phyloP scores from a whole-genome alignment of 2,888 invertebrate genomes.

The Folsomia manolachei region DNA sequence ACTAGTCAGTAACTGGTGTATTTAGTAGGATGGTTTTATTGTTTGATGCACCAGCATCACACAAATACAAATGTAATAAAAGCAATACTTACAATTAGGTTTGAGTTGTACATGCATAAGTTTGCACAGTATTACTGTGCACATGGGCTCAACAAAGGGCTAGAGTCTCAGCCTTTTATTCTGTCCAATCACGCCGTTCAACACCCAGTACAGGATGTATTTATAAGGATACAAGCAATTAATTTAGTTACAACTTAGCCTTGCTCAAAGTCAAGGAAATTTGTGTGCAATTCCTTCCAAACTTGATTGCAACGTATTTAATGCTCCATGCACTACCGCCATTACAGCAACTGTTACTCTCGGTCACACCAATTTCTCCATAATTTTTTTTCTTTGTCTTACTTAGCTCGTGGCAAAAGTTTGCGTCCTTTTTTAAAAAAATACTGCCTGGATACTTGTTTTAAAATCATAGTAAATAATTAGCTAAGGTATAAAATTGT shows the following conservation, averaged over 20 bases:
- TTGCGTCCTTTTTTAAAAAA: too few relatives aligned
- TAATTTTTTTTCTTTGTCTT: too few relatives aligned
- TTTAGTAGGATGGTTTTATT: too few relatives aligned
- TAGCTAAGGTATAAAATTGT: neutral
- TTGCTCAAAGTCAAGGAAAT: conserved; percentile 17
- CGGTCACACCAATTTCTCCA: too few relatives aligned
- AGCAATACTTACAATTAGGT: too few relatives aligned
- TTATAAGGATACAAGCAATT: conserved; percentile 5
- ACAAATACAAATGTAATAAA: too few relatives aligned
- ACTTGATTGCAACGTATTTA: neutral
- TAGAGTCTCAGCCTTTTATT: neutral
- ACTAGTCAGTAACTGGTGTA: too few relatives aligned
- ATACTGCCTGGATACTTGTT: too few relatives aligned
- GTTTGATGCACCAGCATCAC: too few relatives aligned
- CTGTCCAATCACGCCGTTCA: neutral
- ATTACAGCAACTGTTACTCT: neutral
- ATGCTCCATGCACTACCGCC: neutral
- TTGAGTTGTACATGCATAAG: neutral
- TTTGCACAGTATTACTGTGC: neutral
- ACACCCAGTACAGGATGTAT: neutral
- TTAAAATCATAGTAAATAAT: neutral
- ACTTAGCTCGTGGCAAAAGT: too few relatives aligned
- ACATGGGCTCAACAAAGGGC: neutral
- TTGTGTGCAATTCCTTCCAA: neutral
- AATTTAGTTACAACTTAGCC: neutral